These are phyloP conservation scores for Trissoscelio sp. DNA, from an alignment of 2,888 invertebrate species.

Conservation along the genomic window DNA sequence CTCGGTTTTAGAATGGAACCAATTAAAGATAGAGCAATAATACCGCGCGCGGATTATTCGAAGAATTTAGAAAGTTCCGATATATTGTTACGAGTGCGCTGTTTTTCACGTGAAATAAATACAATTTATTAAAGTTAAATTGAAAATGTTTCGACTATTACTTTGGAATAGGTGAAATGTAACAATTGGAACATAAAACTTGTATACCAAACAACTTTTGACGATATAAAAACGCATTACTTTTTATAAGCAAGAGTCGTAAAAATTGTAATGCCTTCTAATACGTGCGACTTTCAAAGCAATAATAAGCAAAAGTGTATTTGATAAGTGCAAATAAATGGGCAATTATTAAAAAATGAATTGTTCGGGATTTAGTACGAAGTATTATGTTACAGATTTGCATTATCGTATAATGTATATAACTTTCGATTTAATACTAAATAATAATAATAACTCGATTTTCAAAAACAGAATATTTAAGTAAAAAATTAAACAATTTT, in stretches of 20 bases:
- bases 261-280: not conserved
- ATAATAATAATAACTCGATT: no score
- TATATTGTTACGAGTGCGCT: conserved; percentile 23
- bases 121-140: conserved; percentile 20
- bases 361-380: no score
- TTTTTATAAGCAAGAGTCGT: not conserved
- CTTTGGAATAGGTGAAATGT: not conserved
- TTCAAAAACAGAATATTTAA: no score
- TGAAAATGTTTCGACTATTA: conserved; percentile 12
- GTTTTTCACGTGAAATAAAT: conserved; percentile 21
- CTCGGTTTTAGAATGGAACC: conserved; percentile 28
- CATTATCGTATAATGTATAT: no score
- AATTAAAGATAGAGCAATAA: conserved; percentile 42
- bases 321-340: no score
- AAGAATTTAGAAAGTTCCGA: conserved; percentile 52
- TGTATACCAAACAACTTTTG: not conserved
- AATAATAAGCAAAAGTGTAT: no score
- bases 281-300: no score
- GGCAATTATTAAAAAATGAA: no score
- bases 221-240: not conserved
- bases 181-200: not conserved
- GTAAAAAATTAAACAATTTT: no score
- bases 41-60: conserved; percentile 32
- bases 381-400: no score
- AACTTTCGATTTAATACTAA: no score